Evolutionary conservation across 2,888 invertebrate genomes (phyloP), one percentile per base, ranked within the genome.

Genomic region (Pristionchus maxplancki): DNA sequence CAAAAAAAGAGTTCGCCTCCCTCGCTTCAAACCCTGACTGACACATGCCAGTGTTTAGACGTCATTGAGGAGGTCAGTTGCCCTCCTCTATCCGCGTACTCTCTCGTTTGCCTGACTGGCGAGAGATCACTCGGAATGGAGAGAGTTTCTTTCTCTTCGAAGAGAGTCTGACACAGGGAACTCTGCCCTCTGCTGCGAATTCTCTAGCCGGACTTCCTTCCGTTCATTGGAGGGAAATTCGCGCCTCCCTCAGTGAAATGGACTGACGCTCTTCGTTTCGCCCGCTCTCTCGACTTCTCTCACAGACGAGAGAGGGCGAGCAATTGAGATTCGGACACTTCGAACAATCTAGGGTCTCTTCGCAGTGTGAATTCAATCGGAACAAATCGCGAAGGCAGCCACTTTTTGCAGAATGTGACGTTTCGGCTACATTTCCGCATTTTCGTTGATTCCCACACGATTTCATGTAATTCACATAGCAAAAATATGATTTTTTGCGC

Each of bases 301-400:
- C 5, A 20, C n/a, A 1, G n/a, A 58, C 58, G 58, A 58, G 58
- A n/a, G 50, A 50, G 11, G 20, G 20, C 17, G n/a, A 6, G 24
- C 3, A 58, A 67, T 31, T 4, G 31, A 34, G 31, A 67, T 58
- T 58, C 58, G 20, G 24, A 20, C 40, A 15, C 71, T 4, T 37
- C 37, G 64, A 31, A 58, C 58, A 67, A 71, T 71, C 71, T 37
- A 64, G 71, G 13, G 20, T 24, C 37, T 24, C 31, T 71, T 71
- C 71, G 71, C 31, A 28, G 37, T 44, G 78, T 78, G n/a, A 78
- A 78, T 48, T 78, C 44, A 78, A 78, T 44, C 44, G 78, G 48
- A 78, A 71, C 37, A 71, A 71, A 71, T 71, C 71, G 37, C 34
- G 4, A 31, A 4, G 67, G 71, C 64, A 71, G 71, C 37, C 71